phyloP scores from a whole-genome alignment of 2,113 vertebrate genomes.

The Corythornis cristatus region DNA sequence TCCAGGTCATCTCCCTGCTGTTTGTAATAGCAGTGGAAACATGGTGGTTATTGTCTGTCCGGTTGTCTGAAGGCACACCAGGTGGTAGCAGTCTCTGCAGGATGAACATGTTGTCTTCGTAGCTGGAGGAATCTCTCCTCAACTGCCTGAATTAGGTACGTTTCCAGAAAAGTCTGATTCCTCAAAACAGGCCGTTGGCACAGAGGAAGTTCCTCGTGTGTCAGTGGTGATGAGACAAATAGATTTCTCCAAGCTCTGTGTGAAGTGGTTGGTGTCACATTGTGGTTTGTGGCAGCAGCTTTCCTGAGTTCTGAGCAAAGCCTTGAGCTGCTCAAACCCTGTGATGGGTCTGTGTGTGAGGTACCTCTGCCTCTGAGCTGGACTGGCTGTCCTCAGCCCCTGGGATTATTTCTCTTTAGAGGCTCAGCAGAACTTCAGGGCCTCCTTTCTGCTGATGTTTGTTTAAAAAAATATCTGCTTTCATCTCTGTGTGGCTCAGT shows the following conservation, averaged over 20 bases:
- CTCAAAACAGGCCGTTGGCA: background rate
- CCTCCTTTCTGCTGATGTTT: background rate
- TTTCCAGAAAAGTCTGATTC: slow-evolving; percentile 16
- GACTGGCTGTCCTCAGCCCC: background rate
- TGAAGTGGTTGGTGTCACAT: background rate
- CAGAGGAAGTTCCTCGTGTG: background rate
- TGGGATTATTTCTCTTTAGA: background rate
- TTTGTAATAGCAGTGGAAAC: background rate
- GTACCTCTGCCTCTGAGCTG: background rate
- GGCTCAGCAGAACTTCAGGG: background rate
- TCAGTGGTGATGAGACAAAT: background rate
- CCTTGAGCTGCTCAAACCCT: background rate
- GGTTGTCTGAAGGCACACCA: background rate
- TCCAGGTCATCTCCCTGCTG: background rate
- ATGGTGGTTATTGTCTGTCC: background rate
- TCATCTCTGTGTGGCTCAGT: background rate
- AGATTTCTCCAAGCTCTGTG: background rate
- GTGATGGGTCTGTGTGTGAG: background rate
- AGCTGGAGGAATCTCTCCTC: background rate
- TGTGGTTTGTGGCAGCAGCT: background rate
- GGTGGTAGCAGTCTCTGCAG: background rate
- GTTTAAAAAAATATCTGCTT: background rate
- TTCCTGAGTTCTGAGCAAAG: background rate
- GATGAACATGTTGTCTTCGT: slow-evolving; percentile 8
- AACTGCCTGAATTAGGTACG: background rate